These are phyloP conservation scores for Lacanobia oleracea DNA, from an alignment of 2,888 invertebrate genomes.

Conservation along the genomic window DNA sequence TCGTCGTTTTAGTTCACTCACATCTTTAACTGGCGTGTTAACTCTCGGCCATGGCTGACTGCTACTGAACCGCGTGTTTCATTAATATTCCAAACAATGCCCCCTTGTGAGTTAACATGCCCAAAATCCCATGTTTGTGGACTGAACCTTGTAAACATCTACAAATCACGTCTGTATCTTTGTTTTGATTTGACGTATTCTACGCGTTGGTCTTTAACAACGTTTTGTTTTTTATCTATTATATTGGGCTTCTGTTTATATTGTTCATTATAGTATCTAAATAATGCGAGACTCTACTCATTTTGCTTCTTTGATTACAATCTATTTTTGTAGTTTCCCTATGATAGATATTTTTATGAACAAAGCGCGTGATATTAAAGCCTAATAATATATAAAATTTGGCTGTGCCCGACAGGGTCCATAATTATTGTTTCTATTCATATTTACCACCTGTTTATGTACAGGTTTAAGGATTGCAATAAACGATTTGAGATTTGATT, in stretches of 20 bases:
- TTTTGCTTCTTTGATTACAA: neutral
- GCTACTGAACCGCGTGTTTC: constrained; percentile 30
- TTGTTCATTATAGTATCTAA: neutral
- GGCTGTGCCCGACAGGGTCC: too few species aligned
- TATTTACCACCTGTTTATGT: too few species aligned
- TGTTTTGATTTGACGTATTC: constrained; percentile 15
- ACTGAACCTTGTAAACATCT: constrained; percentile 18
- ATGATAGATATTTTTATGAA: too few species aligned
- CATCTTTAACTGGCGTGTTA: neutral
- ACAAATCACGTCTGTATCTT: constrained; percentile 25
- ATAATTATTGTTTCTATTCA: too few species aligned
- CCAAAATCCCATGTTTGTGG: constrained; percentile 42
- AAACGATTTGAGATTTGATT: too few species aligned
- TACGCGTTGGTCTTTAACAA: neutral
- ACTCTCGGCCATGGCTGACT: neutral
- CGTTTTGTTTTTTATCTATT: neutral
- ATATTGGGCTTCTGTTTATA: neutral
- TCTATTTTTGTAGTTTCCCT: neutral
- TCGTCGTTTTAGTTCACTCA: neutral
- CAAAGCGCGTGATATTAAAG: too few species aligned
- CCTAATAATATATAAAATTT: too few species aligned
- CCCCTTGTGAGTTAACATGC: constrained; percentile 31
- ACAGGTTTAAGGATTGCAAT: too few species aligned
- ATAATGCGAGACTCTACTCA: neutral
- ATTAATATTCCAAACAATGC: constrained; percentile 57